Conservation (phyloP, 1,140 invertebrate species). For the Drosophila bocqueti region DNA sequence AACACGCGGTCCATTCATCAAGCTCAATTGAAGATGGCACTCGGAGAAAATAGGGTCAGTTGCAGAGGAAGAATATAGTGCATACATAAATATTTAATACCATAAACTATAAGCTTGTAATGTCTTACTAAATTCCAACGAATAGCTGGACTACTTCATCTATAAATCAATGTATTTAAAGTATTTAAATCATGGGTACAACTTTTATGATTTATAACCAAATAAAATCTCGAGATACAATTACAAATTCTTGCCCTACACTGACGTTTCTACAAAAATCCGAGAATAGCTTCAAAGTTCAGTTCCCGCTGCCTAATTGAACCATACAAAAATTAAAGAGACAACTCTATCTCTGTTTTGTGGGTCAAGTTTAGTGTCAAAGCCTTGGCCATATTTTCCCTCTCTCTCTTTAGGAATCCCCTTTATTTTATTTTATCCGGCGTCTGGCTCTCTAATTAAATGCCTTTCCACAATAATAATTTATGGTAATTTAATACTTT, state of each 20-base stretch:
- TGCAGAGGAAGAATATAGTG: too few species aligned
- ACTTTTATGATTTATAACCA: too few species aligned
- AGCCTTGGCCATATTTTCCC: conserved; percentile 33
- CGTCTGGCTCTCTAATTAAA: conserved; percentile 74
- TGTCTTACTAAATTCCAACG: not conserved
- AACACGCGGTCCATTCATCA: conserved; percentile 72
- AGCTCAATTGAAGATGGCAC: conserved; percentile 55
- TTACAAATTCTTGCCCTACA: not conserved
- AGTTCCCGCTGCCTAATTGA: conserved; percentile 12
- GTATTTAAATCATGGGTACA: not conserved
- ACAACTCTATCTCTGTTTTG: conserved; percentile 30
- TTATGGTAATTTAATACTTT: conserved; percentile 80
- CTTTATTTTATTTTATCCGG: conserved; percentile 9
- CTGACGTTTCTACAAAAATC: not conserved
- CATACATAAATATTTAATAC: not conserved
- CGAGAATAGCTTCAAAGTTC: not conserved
- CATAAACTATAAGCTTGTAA: too few species aligned
- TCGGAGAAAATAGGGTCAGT: conserved; percentile 11
- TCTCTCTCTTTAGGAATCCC: not conserved
- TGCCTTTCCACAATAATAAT: conserved; percentile 70
- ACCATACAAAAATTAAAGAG: conserved; percentile 6
- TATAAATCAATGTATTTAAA: not conserved
- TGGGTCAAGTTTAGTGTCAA: conserved; percentile 64
- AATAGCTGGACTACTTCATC: not conserved
- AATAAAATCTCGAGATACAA: not conserved